Percentiles rank a stretch among this genome's conserved stretches.
These are phyloP conservation scores for Harpalus rufipes DNA, from an alignment of 2,888 invertebrate species.

Conservation along the genomic window DNA sequence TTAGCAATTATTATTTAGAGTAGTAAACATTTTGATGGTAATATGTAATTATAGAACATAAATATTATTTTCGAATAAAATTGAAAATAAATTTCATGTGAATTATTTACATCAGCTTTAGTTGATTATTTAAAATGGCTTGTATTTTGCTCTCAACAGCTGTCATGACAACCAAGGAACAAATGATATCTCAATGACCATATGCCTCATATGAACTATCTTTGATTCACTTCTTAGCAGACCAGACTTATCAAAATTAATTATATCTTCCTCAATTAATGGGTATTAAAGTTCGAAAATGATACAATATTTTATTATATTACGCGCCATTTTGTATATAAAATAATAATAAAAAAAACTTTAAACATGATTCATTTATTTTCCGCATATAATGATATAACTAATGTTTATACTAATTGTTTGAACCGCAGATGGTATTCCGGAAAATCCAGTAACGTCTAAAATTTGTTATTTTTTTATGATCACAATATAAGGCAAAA, in stretches of 20 bases:
- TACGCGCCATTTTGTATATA: neutral
- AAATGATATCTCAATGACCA: constrained; percentile 2
- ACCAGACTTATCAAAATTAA: neutral
- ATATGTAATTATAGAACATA: constrained; percentile 60
- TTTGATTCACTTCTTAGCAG: constrained; percentile 1
- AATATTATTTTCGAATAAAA: constrained; percentile 58
- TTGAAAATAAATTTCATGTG: constrained; percentile 67
- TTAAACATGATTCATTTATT: too few species aligned
- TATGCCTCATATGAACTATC: neutral
- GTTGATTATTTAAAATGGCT: neutral
- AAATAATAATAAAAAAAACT: too few species aligned
- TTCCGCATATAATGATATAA: too few species aligned
- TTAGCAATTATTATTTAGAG: constrained; percentile 57
- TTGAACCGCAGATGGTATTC: too few species aligned
- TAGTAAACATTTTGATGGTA: constrained; percentile 56
- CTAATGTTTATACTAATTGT: too few species aligned
- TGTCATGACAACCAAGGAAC: neutral
- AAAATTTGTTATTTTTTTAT: too few species aligned
- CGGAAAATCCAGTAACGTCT: too few species aligned
- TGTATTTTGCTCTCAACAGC: neutral
- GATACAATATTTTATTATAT: neutral
- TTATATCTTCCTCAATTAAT: constrained; percentile 26
- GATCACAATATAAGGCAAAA: too few species aligned
- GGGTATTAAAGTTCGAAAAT: neutral
- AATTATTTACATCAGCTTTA: constrained; percentile 70